Percentiles rank a stretch among this genome's conserved stretches.
These are phyloP conservation scores for Cataglyphis cursor DNA, from an alignment of 2,888 invertebrate species.

Conservation along the genomic window DNA sequence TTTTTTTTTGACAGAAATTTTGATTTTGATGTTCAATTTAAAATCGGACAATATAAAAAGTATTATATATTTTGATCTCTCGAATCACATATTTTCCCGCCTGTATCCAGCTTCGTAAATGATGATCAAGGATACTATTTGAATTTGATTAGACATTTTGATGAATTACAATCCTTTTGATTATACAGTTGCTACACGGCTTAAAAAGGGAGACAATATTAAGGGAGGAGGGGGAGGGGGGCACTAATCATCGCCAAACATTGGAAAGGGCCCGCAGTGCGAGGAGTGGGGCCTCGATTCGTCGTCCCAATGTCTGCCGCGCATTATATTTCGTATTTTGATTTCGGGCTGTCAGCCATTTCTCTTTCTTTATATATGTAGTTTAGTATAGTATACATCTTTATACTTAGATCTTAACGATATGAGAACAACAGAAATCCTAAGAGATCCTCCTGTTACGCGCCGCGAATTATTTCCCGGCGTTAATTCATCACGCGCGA, in stretches of 20 bases:
- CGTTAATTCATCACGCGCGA: slow-evolving; percentile 34
- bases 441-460: slow-evolving; percentile 50
- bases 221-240: slow-evolving; percentile 66
- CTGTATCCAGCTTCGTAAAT: slow-evolving; percentile 72
- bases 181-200: slow-evolving; percentile 28
- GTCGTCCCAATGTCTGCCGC: slow-evolving; percentile 69
- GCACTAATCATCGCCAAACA: slow-evolving; percentile 77
- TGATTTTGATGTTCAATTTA: slow-evolving; percentile 49
- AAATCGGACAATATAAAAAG: background rate
- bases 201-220: slow-evolving; percentile 35
- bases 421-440: slow-evolving; percentile 54
- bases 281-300: slow-evolving; percentile 44
- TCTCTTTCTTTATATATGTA: slow-evolving; percentile 62
- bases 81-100: slow-evolving; percentile 23
- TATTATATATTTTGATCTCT: slow-evolving; percentile 29
- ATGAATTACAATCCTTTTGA: slow-evolving; percentile 52
- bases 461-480: slow-evolving; percentile 19
- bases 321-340: slow-evolving; percentile 79
- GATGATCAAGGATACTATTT: slow-evolving; percentile 35
- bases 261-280: slow-evolving; percentile 74
- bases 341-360: slow-evolving; percentile 83
- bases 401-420: slow-evolving; percentile 66
- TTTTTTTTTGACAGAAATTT: slow-evolving; percentile 35
- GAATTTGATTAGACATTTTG: slow-evolving; percentile 59
- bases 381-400: slow-evolving; percentile 48